Base-by-base conservation (phyloP, 1,140 invertebrate species). In the Habropoda laboriosa region DNA sequence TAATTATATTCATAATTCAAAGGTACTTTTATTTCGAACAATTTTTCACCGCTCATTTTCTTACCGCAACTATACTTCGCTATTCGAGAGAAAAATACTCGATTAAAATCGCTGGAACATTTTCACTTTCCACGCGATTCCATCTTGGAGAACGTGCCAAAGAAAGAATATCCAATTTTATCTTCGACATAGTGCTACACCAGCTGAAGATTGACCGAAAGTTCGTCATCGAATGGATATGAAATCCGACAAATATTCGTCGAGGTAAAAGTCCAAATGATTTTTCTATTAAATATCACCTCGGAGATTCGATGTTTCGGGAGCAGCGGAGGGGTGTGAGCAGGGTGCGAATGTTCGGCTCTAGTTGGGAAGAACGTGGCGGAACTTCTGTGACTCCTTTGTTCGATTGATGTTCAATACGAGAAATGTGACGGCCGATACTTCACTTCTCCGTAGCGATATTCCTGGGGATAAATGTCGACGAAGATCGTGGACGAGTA, bases 401-500 rank as follows among this genome's bases (percentile, higher is more conserved):
- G 77, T 75, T 77, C 80, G 86, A 89, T 89, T 89, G 87, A 89
- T 90, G 88, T 84, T 80, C 85, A 78, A 86, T 86, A 85, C 76
- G 85, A 67, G 80, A 89, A 89, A 85, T 86, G 84, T 87, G 88
- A 89, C 89, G 86, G 88, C 75, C 74, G 82, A 89, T 90, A 82
- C 78, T 82, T 90, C 85, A 88, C 79, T n/a, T n/a, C 58, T 83
- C 80, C 79, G 82, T 82, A 86, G 82, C 84, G 82, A 86, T 88
- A 89, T 89, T 89, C 88, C 76, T 45, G 61, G 78, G 80, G 84
- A 90, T 84, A 90, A 87, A 90, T 90, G 88, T 89, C 86, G 81
- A 82, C 77, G 81, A 89, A 89, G 87, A 87, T 89, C 87, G 77
- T 72, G 67, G 86, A 81, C 77, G 87, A 89, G 72, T 85, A 79